Evolutionary conservation across 1,140 invertebrate species (phyloP).

Genomic region (Cydia amplana): DNA sequence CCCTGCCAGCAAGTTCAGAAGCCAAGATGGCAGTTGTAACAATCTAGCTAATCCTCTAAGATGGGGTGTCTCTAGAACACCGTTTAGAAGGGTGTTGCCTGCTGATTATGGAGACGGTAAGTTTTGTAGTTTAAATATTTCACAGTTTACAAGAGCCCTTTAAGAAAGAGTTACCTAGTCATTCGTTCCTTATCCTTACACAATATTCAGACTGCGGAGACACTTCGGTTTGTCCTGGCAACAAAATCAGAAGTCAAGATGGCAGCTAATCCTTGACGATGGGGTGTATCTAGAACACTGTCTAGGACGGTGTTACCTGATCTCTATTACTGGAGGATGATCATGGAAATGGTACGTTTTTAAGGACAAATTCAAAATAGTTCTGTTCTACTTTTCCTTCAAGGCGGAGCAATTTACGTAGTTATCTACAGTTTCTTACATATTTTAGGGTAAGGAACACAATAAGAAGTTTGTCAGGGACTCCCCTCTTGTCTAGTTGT

Average conservation of each 20-base stretch:
- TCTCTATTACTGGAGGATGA: constrained; percentile 75
- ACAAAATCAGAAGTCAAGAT: constrained; percentile 84
- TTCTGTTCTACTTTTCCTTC: no score
- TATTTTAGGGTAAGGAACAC: no score
- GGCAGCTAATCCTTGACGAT: constrained; percentile 88
- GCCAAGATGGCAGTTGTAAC: constrained; percentile 90
- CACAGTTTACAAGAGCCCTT: no score
- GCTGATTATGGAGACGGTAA: constrained; percentile 89
- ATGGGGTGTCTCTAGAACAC: constrained; percentile 87
- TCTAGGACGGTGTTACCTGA: constrained; percentile 84
- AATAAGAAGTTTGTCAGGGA: no score
- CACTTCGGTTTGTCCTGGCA: constrained; percentile 35
- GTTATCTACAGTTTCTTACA: no score
- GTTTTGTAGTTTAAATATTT: neutral
- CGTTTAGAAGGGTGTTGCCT: constrained; percentile 85
- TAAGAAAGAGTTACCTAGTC: no score
- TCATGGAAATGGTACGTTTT: constrained; percentile 85
- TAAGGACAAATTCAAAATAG: no score
- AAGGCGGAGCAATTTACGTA: no score
- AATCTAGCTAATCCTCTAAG: constrained; percentile 83
- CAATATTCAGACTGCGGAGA: constrained; percentile 21
- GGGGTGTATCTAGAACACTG: constrained; percentile 87
- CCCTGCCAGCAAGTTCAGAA: constrained; percentile 81
- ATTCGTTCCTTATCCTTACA: no score
- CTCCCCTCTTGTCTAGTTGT: no score